Evolutionary conservation across 2,113 vertebrate genomes (phyloP).

Genomic region (Microcebus jonahi): DNA sequence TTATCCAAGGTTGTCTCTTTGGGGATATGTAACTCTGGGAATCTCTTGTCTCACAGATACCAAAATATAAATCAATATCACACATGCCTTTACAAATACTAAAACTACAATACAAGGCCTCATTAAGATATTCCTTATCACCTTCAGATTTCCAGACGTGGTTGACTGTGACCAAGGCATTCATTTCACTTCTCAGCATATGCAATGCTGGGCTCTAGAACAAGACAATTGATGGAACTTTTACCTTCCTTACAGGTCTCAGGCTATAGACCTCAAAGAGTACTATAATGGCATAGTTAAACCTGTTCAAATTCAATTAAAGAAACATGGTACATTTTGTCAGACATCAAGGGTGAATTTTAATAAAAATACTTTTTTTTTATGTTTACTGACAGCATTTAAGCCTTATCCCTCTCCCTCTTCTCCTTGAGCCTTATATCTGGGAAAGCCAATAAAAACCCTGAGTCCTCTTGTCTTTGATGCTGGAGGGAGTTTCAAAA

Average conservation of each 20-base stretch:
- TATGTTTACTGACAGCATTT: background rate
- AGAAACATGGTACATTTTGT: conserved; percentile 8
- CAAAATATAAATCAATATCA: background rate
- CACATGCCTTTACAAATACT: background rate
- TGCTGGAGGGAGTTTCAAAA: background rate
- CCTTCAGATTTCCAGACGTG: background rate
- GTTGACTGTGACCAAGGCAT: background rate
- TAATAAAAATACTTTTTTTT: background rate
- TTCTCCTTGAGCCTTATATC: background rate
- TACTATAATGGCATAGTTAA: conserved; percentile 24
- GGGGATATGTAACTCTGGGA: background rate
- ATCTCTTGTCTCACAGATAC: background rate
- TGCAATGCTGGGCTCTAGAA: background rate
- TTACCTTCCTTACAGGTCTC: background rate
- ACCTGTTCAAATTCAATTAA: conserved; percentile 9
- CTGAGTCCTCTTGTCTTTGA: background rate
- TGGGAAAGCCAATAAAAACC: conserved; percentile 11
- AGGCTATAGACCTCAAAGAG: background rate
- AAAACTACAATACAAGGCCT: background rate
- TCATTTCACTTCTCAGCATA: conserved; percentile 17
- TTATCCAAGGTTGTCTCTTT: conserved; percentile 7
- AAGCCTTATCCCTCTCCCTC: background rate
- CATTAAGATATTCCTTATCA: background rate
- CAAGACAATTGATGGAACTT: background rate
- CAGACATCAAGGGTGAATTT: background rate